Evolutionary conservation across 1,140 invertebrate species (phyloP).

Genomic region (Nasonia vitripennis): DNA sequence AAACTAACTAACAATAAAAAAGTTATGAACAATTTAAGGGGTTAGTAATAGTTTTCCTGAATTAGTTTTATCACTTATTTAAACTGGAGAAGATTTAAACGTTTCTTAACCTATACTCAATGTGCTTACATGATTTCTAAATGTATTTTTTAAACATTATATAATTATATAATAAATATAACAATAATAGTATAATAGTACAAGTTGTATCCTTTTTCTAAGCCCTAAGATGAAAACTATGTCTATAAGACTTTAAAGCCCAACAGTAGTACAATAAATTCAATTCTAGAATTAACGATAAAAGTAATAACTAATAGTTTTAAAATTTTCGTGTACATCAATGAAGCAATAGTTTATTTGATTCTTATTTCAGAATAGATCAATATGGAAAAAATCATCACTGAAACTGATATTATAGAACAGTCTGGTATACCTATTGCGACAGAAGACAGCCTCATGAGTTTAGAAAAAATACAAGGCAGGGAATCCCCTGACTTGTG

Average conservation of each 20-base stretch:
- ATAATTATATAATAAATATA: neutral
- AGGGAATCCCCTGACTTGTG: conserved; percentile 93
- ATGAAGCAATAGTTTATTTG: too few species aligned
- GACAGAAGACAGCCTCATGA: conserved; percentile 82
- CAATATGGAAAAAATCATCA: conserved; percentile 39
- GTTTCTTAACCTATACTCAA: neutral
- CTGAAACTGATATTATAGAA: conserved; percentile 8
- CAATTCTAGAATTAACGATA: too few species aligned
- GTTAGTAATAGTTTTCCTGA: too few species aligned
- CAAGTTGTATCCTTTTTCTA: neutral
- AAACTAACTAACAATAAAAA: too few species aligned
- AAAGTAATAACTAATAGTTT: too few species aligned
- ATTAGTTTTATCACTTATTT: too few species aligned
- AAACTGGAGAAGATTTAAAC: too few species aligned
- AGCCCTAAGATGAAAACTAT: too few species aligned
- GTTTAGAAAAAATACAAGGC: conserved; percentile 89
- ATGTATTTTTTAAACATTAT: neutral
- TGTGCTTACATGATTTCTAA: neutral
- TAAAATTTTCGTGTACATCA: neutral
- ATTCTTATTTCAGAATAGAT: neutral
- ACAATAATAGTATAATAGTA: too few species aligned
- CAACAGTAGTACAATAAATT: too few species aligned
- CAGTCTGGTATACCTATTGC: neutral
- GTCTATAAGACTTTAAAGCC: too few species aligned
- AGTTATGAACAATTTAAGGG: too few species aligned